Base-by-base conservation (phyloP, 2,113 vertebrate species). In the Apodemus sylvaticus region DNA sequence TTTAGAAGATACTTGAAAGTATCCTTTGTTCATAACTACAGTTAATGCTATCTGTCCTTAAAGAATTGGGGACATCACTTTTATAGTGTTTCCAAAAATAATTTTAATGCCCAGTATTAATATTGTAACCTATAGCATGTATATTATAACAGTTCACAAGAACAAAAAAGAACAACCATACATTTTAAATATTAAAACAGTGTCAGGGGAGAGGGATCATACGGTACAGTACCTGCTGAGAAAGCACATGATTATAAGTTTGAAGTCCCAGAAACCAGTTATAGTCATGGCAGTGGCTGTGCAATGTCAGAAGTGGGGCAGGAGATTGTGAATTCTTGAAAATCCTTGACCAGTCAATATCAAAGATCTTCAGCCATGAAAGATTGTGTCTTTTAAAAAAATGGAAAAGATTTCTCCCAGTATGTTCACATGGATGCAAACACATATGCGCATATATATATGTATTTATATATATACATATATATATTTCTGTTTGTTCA, bases 1-100 rank as follows among this genome's bases (percentile, higher is more conserved):
- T 11, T 89, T 79, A 83, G 45, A 87, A 68, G 48, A 93, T 78
- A 10, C 74, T 95, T 95, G 68, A 86, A 58, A 91, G 3, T 68
- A 68, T 0, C 60, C 48, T 45, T 79, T 13, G 19, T 91, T 81
- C 13, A 0, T n/a, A 42, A 22, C 36, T 74, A 29, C 2, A 22
- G 14, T 79, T 53, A 79, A 79, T 53, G 31, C 4, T n/a, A 3
- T 55, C 24, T 31, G 42, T 92, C 64, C 26, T 94, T 83, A 91
- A 83, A 93, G 60, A 85, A 92, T 89, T 93, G 79, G n/a, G 11
- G 60, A 31, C 3, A 86, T 8, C 8, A 81, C 10, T 64, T 83
- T 90, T 71, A 5, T 81, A 58, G 85, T 36, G 45, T 62, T 2
- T 34, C 87, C 16, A 77, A 55, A 93, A 29, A 34, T 29, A 76